These are phyloP conservation scores for Sorex araneus DNA, from an alignment of 2,113 vertebrate genomes.

Conservation along the genomic window DNA sequence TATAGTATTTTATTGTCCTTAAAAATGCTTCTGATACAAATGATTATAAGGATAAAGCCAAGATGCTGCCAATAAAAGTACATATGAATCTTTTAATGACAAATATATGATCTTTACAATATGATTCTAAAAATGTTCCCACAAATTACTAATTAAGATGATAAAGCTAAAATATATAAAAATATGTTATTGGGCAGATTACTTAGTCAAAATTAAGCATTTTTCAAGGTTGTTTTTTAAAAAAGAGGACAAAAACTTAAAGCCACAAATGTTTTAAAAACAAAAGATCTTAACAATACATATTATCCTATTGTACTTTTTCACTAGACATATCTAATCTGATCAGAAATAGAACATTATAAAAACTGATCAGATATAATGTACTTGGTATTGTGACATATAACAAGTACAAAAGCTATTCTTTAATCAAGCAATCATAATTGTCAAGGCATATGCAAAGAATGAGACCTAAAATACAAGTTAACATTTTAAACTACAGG, in stretches of 20 bases:
- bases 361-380: constrained; percentile 63
- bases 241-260: constrained; percentile 17
- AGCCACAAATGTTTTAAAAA: constrained; percentile 65
- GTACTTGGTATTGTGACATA: constrained; percentile 79
- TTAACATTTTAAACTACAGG: constrained; percentile 78
- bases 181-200: constrained; percentile 67
- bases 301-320: constrained; percentile 67
- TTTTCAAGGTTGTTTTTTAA: constrained; percentile 12
- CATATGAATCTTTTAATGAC: constrained; percentile 45
- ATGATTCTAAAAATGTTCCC: constrained; percentile 60
- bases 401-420: constrained; percentile 75
- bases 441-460: constrained; percentile 74
- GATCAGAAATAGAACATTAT: constrained; percentile 67
- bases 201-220: constrained; percentile 31
- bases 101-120: constrained; percentile 41
- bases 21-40: constrained; percentile 74
- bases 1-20: constrained; percentile 58
- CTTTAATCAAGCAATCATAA: constrained; percentile 78
- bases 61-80: constrained; percentile 48
- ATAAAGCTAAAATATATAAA: constrained; percentile 59
- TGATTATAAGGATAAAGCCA: constrained; percentile 38
- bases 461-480: constrained; percentile 78
- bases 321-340: constrained; percentile 64
- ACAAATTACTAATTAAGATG: constrained; percentile 69
- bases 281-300: constrained; percentile 61